These are phyloP conservation scores for Eublepharis macularius DNA, from an alignment of 2,113 vertebrate species.

Conservation along the genomic window DNA sequence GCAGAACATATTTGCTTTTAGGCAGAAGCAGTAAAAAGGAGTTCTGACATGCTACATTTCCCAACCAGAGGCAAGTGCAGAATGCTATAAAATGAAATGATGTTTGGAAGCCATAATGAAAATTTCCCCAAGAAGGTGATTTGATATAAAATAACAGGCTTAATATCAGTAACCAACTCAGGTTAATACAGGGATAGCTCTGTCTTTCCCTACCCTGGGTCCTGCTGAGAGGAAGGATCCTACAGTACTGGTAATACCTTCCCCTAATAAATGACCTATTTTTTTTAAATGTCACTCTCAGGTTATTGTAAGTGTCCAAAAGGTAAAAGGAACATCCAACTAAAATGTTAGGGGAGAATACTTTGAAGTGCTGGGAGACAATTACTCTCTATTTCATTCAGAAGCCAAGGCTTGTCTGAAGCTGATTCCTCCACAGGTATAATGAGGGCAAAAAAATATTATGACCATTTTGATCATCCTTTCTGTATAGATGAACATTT, in stretches of 20 bases:
- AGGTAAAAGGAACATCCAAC: background rate
- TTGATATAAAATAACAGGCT: slow-evolving; percentile 19
- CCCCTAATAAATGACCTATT: background rate
- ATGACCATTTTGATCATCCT: background rate
- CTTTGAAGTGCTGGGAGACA: background rate
- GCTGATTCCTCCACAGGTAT: background rate
- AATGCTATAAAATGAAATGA: slow-evolving; percentile 49
- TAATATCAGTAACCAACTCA: slow-evolving; percentile 20
- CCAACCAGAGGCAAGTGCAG: slow-evolving; percentile 55
- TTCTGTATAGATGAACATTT: background rate
- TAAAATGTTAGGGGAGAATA: background rate
- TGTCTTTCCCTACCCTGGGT: background rate
- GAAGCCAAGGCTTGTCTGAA: background rate
- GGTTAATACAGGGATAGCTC: background rate
- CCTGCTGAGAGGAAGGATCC: background rate
- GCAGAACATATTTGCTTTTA: slow-evolving; percentile 59
- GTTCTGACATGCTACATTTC: slow-evolving; percentile 43
- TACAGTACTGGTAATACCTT: background rate
- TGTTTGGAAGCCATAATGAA: slow-evolving; percentile 51
- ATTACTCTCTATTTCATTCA: background rate
- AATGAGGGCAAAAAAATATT: background rate
- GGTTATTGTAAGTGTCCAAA: background rate
- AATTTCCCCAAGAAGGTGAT: slow-evolving; percentile 13
- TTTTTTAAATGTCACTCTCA: background rate
- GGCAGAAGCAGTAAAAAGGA: slow-evolving; percentile 55